Base-by-base conservation (phyloP, 1,140 invertebrate species). In the Megalonaias nervosa region DNA sequence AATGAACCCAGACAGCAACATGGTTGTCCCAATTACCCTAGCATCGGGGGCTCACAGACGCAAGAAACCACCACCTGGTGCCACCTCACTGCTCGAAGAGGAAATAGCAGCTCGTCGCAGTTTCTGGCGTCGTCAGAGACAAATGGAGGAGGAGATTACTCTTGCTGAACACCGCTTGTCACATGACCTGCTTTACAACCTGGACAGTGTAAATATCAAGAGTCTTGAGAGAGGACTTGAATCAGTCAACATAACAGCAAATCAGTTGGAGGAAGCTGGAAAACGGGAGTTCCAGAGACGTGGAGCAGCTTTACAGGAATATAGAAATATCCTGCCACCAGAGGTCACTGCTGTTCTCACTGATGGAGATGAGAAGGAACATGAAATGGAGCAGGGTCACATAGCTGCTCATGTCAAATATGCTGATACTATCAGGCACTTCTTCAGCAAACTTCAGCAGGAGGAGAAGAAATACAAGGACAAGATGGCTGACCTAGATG, bases 381-480 rank as follows among this genome's bases (percentile, higher is more conserved):
- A 80, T 61, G 82, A 87, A 38, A 70, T 78, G 31, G 88, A 88
- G 67, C 83, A 85, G 56, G 73, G 70, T 23, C 86, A 89, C 70
- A 71, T 81, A 11, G 70, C 82, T 21, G 75, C 83, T 1, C 86
- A 89, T 64, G 83, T 84, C 6, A 85, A 85, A 72, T 87, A 88
- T 70, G 75, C 82, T 58, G 88, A 90, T 21, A 79, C 81, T 2
- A 68, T 88, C 1, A 66, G 85, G 38, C 85, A 86, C 75, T 89
- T 89, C 80, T 86, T 86, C 66, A 76, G 67, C 59, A 90, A 89
- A 71, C 80, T 89, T 21, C 82, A 86, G 57, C 79, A 81, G 31
- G 89, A 89, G 69, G 89, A 90, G 71, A 85, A 87, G 71, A 81
- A 86, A 23, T 89, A 83, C 80, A 85, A 86, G 61, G 88, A 89